Evolutionary conservation across 1,140 invertebrate species (phyloP), one percentile per base, ranked within the genome.

Genomic region (Drosophila bifasciata): DNA sequence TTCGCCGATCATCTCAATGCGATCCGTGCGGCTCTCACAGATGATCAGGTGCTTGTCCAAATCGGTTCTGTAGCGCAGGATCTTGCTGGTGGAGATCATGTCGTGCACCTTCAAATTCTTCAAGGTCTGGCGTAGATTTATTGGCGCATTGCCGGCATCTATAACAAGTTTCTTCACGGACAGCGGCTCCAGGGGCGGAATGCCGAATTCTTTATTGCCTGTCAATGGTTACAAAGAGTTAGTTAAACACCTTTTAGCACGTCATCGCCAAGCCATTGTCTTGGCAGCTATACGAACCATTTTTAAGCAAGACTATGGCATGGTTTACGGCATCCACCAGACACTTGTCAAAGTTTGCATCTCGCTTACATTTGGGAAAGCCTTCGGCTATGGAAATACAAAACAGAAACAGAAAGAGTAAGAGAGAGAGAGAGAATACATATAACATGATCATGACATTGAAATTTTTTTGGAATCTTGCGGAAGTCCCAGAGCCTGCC

Each of bases 1-100:
- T 75, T 95, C 93, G 0, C 93, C 94, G 5, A 94, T 79, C 73
- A 95, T 94, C 64, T 94, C 93, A 63, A 95, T 89, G 83, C 91
- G 80, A 64, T 93, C 79, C 57, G 93, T 92, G 21, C 92, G 66
- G 73, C 92, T 92, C 88, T 93, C 89, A 79, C 90, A 91, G 62
- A 91, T 89, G 19, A 91, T 91, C 17, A 91, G 57, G 75, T 91
- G 74, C 23, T 92, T 93, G 4, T 93, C 79, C 59, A 92, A 90
- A 59, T 93, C 92, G 46, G 93, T 89, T 55, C 93, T 94, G 56
- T 91, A 91, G 43, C 81, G 76, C 39, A 79, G 75, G n/a, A 91
- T 86, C 75, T 88, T 91, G 63, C 90, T 91, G 6, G 90, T 90
- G 32, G 79, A 89, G 56, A 91, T 93, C 48, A 94, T 76, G 43